Percentiles rank a stretch among this genome's conserved stretches.
Evolutionary conservation across 2,113 vertebrate genomes (phyloP).

Genomic region (Cheirogaleus medius): DNA sequence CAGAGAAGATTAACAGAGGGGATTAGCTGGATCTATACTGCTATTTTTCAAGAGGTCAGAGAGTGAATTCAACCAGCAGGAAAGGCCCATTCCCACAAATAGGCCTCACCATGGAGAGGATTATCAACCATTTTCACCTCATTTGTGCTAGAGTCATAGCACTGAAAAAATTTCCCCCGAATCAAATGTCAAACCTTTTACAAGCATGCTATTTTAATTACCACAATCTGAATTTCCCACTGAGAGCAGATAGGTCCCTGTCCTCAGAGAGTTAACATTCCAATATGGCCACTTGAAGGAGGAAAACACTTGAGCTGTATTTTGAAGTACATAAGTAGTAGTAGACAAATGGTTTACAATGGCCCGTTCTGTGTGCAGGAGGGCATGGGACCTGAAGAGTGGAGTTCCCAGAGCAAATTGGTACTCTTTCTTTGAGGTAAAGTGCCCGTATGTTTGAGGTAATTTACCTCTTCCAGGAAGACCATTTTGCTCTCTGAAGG

Average conservation of each 20-base stretch:
- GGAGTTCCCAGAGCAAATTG: constrained; percentile 24
- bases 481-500: constrained; percentile 65
- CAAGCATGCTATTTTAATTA: not conserved
- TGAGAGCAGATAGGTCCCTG: not conserved
- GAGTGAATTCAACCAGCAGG: not conserved
- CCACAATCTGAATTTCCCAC: not conserved
- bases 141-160: not conserved
- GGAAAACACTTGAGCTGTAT: not conserved
- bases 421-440: constrained; percentile 53
- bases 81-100: not conserved
- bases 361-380: not conserved
- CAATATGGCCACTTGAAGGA: not conserved
- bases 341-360: not conserved
- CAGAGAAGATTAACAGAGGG: not conserved
- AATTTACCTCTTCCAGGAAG: constrained; percentile 69
- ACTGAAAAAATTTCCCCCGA: not conserved
- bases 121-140: not conserved
- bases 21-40: not conserved
- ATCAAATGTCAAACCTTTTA: not conserved
- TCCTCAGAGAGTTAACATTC: constrained; percentile 16
- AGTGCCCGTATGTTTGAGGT: constrained; percentile 51
- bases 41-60: constrained; percentile 6
- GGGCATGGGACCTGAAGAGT: not conserved
- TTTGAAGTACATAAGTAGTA: not conserved
- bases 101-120: not conserved